Evolutionary conservation across 2,113 vertebrate genomes (phyloP).

Genomic region (Dipodomys stephensi): DNA sequence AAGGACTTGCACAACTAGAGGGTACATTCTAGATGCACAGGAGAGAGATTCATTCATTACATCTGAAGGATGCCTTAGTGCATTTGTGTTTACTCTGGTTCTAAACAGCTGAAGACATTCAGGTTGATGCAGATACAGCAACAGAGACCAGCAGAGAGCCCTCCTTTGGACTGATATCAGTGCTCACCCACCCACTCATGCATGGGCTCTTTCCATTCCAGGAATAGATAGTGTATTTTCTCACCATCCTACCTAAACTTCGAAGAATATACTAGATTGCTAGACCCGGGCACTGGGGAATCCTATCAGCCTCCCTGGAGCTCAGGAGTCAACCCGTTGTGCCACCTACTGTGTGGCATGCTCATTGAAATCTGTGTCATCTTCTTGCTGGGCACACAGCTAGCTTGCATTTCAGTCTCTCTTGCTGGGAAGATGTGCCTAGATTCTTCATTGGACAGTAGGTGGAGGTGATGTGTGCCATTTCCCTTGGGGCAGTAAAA

Average conservation of each 20-base stretch:
- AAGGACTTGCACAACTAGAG: background rate
- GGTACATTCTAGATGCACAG: background rate
- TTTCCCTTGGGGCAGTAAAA: background rate
- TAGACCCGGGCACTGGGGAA: background rate
- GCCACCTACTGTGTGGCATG: background rate
- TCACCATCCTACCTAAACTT: background rate
- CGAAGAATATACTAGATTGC: background rate
- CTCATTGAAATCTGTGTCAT: background rate
- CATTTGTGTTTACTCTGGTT: background rate
- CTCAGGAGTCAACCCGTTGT: background rate
- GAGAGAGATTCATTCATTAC: background rate
- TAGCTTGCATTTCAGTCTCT: background rate
- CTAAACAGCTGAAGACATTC: background rate
- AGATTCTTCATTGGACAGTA: background rate
- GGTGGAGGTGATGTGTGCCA: background rate
- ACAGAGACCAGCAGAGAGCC: background rate
- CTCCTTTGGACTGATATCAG: background rate
- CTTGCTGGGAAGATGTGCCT: background rate
- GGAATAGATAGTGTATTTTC: background rate
- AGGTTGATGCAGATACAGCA: background rate
- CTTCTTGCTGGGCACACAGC: background rate
- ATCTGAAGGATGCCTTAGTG: background rate
- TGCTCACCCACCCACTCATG: background rate
- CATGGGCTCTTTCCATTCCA: background rate
- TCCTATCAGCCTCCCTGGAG: background rate